phyloP scores from a whole-genome alignment of 2,113 vertebrate species.

The Malaclemys terrapin region DNA sequence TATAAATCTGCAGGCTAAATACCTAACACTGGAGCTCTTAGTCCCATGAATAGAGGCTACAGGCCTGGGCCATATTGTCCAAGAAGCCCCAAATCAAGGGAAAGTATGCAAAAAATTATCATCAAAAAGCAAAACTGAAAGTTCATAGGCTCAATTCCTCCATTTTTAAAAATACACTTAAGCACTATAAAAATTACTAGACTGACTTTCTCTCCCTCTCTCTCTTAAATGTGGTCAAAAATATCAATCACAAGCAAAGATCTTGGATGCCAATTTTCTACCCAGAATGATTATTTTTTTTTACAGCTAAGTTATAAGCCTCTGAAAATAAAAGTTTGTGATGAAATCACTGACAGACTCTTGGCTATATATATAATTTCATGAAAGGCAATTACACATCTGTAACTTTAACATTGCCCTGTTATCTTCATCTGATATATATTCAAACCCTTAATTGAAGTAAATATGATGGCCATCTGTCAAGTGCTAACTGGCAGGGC shows the following conservation, averaged over 20 bases:
- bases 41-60: background rate
- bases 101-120: background rate
- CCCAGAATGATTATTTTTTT: background rate
- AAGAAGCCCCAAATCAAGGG: background rate
- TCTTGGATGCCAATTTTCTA: background rate
- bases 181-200: background rate
- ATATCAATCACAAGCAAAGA: background rate
- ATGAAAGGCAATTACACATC: slow-evolving; percentile 26
- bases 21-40: background rate
- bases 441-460: slow-evolving; percentile 30
- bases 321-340: background rate
- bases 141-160: background rate
- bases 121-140: slow-evolving; percentile 10
- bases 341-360: background rate
- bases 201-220: background rate
- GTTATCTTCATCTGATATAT: slow-evolving; percentile 19
- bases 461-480: slow-evolving; percentile 43
- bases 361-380: background rate
- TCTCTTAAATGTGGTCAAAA: background rate
- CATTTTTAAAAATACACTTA: background rate
- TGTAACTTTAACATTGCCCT: background rate
- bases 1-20: background rate
- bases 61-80: background rate
- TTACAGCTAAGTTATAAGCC: background rate
- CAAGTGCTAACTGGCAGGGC: slow-evolving; percentile 28